Evolutionary conservation across 2,888 invertebrate species (phyloP).

Genomic region (Archips crataeganus): DNA sequence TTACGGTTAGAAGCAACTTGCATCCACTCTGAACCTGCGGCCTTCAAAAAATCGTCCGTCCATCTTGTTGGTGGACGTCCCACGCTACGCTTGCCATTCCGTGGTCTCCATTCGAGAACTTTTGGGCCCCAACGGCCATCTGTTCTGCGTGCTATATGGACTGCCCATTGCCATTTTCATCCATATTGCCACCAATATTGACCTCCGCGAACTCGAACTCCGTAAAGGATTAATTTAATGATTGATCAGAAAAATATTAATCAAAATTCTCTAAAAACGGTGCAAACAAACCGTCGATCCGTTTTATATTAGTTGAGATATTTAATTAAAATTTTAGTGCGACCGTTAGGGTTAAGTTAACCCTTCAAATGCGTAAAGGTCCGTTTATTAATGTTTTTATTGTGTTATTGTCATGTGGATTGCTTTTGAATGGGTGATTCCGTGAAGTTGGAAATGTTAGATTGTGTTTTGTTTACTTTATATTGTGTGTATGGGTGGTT

Average conservation of each 20-base stretch:
- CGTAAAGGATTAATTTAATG: no score
- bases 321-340: constrained; percentile 83
- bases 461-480: constrained; percentile 32
- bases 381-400: constrained; percentile 51
- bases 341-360: constrained; percentile 44
- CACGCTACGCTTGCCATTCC: no score
- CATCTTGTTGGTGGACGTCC: no score
- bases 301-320: constrained; percentile 52
- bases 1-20: no score
- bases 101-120: no score
- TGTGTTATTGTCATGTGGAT: constrained; percentile 39
- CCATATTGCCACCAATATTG: no score
- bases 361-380: constrained; percentile 39
- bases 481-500: neutral
- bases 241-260: neutral
- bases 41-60: no score
- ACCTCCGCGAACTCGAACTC: no score
- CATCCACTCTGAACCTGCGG: no score
- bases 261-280: neutral
- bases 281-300: constrained; percentile 9
- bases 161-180: no score
- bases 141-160: no score
- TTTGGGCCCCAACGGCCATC: no score
- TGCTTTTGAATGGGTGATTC: constrained; percentile 23
- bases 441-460: constrained; percentile 20